Conservation (phyloP, 1,140 invertebrate species). For the Cydia fagiglandana region DNA sequence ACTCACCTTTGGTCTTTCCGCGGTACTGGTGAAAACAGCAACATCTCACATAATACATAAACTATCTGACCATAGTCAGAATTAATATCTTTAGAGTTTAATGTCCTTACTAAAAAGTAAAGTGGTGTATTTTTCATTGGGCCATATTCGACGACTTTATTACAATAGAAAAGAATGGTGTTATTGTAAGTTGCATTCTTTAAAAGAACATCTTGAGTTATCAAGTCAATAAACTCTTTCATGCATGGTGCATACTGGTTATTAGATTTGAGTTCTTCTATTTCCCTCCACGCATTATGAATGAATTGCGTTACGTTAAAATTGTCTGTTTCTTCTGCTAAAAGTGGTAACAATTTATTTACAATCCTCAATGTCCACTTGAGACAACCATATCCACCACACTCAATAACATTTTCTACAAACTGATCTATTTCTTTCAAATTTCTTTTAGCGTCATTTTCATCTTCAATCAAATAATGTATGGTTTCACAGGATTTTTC, state of each 20-base stretch:
- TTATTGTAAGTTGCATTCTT: slow-evolving; percentile 53
- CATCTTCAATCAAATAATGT: slow-evolving; percentile 38
- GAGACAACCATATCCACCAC: slow-evolving; percentile 66
- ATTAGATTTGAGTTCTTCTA: slow-evolving; percentile 66
- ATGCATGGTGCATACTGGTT: slow-evolving; percentile 63
- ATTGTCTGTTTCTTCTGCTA: slow-evolving; percentile 40
- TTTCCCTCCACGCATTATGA: slow-evolving; percentile 63
- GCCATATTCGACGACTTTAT: slow-evolving; percentile 61
- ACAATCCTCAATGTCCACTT: slow-evolving; percentile 64
- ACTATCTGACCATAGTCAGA: slow-evolving; percentile 48
- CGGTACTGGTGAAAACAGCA: slow-evolving; percentile 55
- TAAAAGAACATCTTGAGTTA: slow-evolving; percentile 56
- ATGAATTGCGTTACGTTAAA: slow-evolving; percentile 56
- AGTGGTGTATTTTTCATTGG: slow-evolving; percentile 55
- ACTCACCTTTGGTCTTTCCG: slow-evolving; percentile 66
- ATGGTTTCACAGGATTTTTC: slow-evolving; percentile 58
- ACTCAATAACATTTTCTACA: slow-evolving; percentile 54
- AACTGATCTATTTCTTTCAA: slow-evolving; percentile 43
- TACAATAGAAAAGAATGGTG: slow-evolving; percentile 54
- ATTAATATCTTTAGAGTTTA: slow-evolving; percentile 48
- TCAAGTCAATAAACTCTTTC: slow-evolving; percentile 57
- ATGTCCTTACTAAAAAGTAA: slow-evolving; percentile 53
- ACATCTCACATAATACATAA: slow-evolving; percentile 60
- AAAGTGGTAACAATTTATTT: slow-evolving; percentile 46
- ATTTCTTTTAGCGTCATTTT: slow-evolving; percentile 36